Percentiles rank a stretch among this genome's conserved stretches.
phyloP scores from a whole-genome alignment of 2,888 invertebrate species.

The Scrobipalpa costella region DNA sequence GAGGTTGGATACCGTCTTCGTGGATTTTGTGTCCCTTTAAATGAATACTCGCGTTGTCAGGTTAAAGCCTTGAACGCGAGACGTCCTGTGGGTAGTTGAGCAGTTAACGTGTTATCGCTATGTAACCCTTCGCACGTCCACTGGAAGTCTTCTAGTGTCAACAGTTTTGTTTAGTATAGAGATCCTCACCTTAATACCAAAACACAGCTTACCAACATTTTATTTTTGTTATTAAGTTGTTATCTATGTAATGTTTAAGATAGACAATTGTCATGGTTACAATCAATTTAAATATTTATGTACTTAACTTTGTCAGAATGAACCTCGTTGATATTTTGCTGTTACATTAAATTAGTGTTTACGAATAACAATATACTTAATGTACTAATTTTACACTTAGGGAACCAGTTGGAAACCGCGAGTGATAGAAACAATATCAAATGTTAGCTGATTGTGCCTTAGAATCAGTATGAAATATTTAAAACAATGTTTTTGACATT shows the following conservation, averaged over 20 bases:
- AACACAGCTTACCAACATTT: constrained; percentile 80
- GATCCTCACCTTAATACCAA: constrained; percentile 80
- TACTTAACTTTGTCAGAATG: constrained; percentile 48
- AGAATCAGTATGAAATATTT: constrained; percentile 57
- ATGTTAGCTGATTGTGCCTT: constrained; percentile 76
- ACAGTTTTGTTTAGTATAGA: constrained; percentile 65
- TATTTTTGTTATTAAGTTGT: constrained; percentile 74
- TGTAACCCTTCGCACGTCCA: constrained; percentile 1
- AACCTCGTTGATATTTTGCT: constrained; percentile 73
- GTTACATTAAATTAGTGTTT: constrained; percentile 67
- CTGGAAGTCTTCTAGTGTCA: constrained; percentile 30
- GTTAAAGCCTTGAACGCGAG: neutral
- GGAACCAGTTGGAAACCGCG: constrained; percentile 62
- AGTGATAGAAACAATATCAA: constrained; percentile 72
- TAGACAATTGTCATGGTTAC: constrained; percentile 66
- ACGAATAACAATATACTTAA: constrained; percentile 53
- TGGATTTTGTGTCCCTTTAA: neutral
- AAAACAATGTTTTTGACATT: constrained; percentile 50
- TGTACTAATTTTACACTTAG: constrained; percentile 60
- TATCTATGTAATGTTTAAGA: constrained; percentile 69
- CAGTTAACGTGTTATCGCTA: neutral
- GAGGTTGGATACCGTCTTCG: neutral
- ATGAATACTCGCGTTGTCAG: neutral
- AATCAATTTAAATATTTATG: constrained; percentile 60
- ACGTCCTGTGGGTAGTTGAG: neutral